Evolutionary conservation across 2,888 invertebrate species (phyloP).

Genomic region (Megastigmus dorsalis): DNA sequence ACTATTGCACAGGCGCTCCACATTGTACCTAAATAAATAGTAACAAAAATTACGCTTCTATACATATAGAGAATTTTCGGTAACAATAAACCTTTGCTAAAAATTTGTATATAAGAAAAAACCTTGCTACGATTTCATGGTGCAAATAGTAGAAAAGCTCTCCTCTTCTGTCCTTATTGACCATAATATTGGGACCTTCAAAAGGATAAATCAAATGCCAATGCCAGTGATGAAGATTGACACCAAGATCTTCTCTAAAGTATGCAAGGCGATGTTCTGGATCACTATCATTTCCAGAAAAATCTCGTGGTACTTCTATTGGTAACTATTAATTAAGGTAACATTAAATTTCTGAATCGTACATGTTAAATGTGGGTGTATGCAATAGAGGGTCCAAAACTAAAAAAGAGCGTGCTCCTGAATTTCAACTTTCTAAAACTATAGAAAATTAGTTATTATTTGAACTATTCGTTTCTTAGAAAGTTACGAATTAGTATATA

Average conservation of each 20-base stretch:
- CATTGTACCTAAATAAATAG: constrained; percentile 79
- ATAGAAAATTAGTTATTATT: too few species aligned
- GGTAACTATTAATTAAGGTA: too few species aligned
- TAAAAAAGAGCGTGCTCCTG: too few species aligned
- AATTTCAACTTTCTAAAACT: too few species aligned
- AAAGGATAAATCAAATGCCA: constrained; percentile 93
- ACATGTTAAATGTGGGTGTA: too few species aligned
- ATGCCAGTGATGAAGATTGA: constrained; percentile 93
- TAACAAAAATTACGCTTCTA: not conserved
- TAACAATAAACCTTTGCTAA: too few species aligned
- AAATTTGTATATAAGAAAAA: not conserved
- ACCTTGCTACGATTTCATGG: constrained; percentile 81
- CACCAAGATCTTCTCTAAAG: constrained; percentile 88
- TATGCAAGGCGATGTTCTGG: constrained; percentile 88
- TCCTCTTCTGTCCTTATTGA: constrained; percentile 85
- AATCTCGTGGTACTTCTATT: constrained; percentile 83
- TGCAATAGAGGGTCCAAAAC: too few species aligned
- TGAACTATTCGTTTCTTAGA: too few species aligned
- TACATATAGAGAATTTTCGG: not conserved
- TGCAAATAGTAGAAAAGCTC: constrained; percentile 89
- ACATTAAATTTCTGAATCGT: too few species aligned
- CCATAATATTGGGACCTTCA: constrained; percentile 80
- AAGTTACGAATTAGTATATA: too few species aligned
- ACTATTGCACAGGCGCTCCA: constrained; percentile 84
- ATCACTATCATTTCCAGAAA: constrained; percentile 84